Conservation (phyloP, 2,888 invertebrate genomes). For the Coelinius sp. region DNA sequence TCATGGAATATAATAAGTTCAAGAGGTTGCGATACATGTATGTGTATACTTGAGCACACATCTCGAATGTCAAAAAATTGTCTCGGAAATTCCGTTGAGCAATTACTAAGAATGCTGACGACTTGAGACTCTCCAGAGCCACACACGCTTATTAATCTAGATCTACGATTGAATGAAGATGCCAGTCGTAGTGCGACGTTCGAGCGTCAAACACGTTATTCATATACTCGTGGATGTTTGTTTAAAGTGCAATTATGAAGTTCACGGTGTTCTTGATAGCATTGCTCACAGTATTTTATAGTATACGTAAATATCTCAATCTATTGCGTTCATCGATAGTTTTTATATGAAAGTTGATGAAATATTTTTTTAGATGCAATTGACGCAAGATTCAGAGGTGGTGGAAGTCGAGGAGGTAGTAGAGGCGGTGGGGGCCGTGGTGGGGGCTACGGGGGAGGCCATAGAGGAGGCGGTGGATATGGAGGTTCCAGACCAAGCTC, state of each 20-base stretch:
- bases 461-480: not conserved
- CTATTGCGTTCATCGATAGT: not conserved
- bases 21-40: not conserved
- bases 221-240: not conserved
- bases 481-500: constrained; percentile 5
- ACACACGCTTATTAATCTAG: no score
- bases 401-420: not conserved
- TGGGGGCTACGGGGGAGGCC: not conserved
- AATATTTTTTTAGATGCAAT: not conserved
- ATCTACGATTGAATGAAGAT: not conserved
- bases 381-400: not conserved
- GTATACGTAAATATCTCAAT: not conserved
- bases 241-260: not conserved
- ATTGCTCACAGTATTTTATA: not conserved
- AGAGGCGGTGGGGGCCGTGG: not conserved
- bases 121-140: not conserved
- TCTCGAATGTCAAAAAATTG: not conserved
- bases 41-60: not conserved
- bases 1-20: not conserved
- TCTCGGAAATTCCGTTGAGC: not conserved
- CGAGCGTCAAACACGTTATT: not conserved
- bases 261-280: not conserved
- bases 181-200: not conserved
- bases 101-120: not conserved
- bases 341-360: not conserved